These are phyloP conservation scores for Lates calcarifer DNA, from an alignment of 2,113 vertebrate species.

Conservation along the genomic window DNA sequence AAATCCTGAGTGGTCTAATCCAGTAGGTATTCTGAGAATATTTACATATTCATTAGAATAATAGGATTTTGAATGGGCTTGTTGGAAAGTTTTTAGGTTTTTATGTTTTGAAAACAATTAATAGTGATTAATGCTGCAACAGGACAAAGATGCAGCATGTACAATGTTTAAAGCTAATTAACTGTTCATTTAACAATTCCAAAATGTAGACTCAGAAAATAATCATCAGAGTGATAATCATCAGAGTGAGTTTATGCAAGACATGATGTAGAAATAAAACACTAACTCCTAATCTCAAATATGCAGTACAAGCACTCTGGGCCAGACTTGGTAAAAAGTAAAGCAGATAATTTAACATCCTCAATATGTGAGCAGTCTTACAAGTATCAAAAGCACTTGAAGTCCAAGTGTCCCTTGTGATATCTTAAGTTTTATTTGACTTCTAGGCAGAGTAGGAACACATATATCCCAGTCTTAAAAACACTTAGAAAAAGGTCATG, in stretches of 20 bases:
- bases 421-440: background rate
- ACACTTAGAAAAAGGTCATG: background rate
- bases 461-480: background rate
- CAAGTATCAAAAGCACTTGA: background rate
- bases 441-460: background rate
- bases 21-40: slow-evolving; percentile 11
- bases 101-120: slow-evolving; percentile 2
- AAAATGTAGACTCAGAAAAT: background rate
- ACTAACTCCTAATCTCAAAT: background rate
- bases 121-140: background rate
- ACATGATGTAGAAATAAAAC: background rate
- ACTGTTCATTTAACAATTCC: background rate
- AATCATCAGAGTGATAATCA: background rate
- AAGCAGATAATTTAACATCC: background rate
- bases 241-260: background rate
- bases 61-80: slow-evolving; percentile 9
- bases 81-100: background rate
- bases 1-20: slow-evolving; percentile 6
- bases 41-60: slow-evolving; percentile 19
- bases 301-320: background rate
- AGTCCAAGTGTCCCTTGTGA: background rate
- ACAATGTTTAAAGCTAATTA: background rate
- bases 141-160: background rate
- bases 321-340: background rate
- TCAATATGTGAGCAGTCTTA: background rate